Evolutionary conservation across 2,888 invertebrate genomes (phyloP), one percentile per base, ranked within the genome.

Genomic region (Saturnia pavonia): DNA sequence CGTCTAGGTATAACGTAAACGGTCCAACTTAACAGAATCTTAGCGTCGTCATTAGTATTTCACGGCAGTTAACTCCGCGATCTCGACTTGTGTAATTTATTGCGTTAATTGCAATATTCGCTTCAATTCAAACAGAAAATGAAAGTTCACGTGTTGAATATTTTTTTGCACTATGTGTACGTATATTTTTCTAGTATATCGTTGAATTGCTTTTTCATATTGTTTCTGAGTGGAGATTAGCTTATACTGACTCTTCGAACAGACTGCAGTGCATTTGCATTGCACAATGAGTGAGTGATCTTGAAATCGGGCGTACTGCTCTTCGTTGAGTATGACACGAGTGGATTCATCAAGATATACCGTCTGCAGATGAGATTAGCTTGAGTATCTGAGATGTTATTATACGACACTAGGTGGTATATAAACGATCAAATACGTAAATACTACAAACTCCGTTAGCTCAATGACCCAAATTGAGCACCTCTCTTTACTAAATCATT

Each of bases 1-100:
- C 3, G 14, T 60, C 14, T 60, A 60, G 57, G 27, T 27, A n/a
- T 22, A 54, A 60, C 27, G 22, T 40, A 65, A 65, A 65, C 65
- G 65, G 65, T 65, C n/a, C 65, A 65, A 40, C 65, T 16, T 40
- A 65, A 40, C 34, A 65, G 65, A 40, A 40, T 65, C 65, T 65
- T 65, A 40, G n/a, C 40, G n/a, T 40, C 40, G 40, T 40, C 65
- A 65, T 60, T 65, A 65, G 65, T 65, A 65, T 65, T 65, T 71
- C 71, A 73, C 73, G 73, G 69, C 51, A 57, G 60, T 68, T 71
- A 69, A 16, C 45, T 70, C 40, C 65, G 66, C 51, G 71, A 72
- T 73, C 71, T 72, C 70, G 68, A 70, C 72, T 72, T 71, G 70
- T 63, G 70, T 68, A 70, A 70, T 65, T 65, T n/a, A 65, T 40